These are phyloP conservation scores for Philotrypesis tridentata DNA, from an alignment of 1,140 invertebrate genomes.

Conservation along the genomic window DNA sequence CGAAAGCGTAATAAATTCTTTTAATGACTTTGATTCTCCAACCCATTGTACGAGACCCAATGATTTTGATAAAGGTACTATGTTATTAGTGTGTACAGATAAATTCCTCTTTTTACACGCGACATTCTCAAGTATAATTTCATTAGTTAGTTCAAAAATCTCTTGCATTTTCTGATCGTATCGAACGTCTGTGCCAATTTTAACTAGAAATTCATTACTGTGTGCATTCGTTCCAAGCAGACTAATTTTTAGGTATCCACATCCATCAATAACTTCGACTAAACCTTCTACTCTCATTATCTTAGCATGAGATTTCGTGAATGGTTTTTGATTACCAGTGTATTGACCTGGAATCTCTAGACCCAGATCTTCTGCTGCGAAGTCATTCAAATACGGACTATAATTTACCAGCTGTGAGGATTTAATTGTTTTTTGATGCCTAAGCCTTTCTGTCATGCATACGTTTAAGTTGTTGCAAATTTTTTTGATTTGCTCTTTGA, in stretches of 20 bases:
- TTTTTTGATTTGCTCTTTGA: not conserved
- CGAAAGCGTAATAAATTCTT: constrained; percentile 74
- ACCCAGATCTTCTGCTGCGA: constrained; percentile 62
- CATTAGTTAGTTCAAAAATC: constrained; percentile 81
- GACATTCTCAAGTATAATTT: constrained; percentile 73
- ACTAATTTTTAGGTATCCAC: constrained; percentile 78
- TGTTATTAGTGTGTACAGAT: constrained; percentile 76
- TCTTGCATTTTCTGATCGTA: constrained; percentile 85
- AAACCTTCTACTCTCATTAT: constrained; percentile 79
- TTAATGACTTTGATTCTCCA: constrained; percentile 75
- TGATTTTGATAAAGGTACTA: constrained; percentile 75
- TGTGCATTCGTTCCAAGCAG: constrained; percentile 82
- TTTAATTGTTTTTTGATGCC: not conserved
- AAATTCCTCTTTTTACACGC: constrained; percentile 71
- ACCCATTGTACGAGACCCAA: constrained; percentile 85
- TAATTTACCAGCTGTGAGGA: constrained; percentile 70
- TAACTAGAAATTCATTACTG: constrained; percentile 82
- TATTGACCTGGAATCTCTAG: constrained; percentile 87
- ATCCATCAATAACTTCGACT: constrained; percentile 76
- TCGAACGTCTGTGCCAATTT: constrained; percentile 84
- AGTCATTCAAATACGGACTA: constrained; percentile 79
- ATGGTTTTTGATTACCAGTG: constrained; percentile 75
- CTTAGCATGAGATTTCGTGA: constrained; percentile 79
- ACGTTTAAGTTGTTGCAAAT: not conserved
- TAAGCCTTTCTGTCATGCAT: constrained; percentile 8